Percentiles rank a stretch among this genome's conserved stretches.
Conservation (phyloP, 2,888 invertebrate genomes). For the Synanthedon vespiformis region DNA sequence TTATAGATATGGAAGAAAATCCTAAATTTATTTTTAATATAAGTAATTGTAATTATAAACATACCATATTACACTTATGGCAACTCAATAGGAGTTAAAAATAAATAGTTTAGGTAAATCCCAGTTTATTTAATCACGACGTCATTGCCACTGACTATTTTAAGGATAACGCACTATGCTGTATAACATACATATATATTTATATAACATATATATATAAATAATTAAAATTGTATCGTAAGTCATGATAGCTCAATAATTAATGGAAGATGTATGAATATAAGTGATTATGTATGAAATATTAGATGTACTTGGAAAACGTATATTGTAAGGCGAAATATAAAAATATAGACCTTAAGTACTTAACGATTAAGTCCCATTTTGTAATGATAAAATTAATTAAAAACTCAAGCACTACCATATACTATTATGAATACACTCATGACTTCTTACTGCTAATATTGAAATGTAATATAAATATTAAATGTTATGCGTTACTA, state of each 20-base stretch:
- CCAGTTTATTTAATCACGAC: conserved; percentile 24
- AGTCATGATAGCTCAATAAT: conserved; percentile 63
- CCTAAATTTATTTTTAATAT: conserved; percentile 49
- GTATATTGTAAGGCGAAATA: conserved; percentile 27
- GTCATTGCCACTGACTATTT: conserved; percentile 34
- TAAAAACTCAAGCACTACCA: conserved; percentile 64
- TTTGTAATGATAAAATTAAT: conserved; percentile 65
- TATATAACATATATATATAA: conserved; percentile 2
- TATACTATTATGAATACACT: conserved; percentile 64
- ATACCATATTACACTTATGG: conserved; percentile 57
- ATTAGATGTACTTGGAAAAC: conserved; percentile 10
- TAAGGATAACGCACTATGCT: conserved; percentile 55
- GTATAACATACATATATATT: conserved; percentile 24
- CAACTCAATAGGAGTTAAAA: conserved; percentile 24
- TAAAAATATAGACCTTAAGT: conserved; percentile 32
- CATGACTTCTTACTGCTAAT: conserved; percentile 68
- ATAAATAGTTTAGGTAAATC: conserved; percentile 15
- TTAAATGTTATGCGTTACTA: conserved; percentile 80
- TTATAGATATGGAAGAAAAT: conserved; percentile 45
- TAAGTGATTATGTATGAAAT: conserved; percentile 37
- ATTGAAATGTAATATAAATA: conserved; percentile 72
- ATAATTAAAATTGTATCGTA: conserved; percentile 16
- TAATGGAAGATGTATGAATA: conserved; percentile 36
- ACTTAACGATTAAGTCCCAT: conserved; percentile 49
- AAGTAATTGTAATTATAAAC: conserved; percentile 38